Evolutionary conservation across 2,888 invertebrate species (phyloP).

Genomic region (Acleris cristana): DNA sequence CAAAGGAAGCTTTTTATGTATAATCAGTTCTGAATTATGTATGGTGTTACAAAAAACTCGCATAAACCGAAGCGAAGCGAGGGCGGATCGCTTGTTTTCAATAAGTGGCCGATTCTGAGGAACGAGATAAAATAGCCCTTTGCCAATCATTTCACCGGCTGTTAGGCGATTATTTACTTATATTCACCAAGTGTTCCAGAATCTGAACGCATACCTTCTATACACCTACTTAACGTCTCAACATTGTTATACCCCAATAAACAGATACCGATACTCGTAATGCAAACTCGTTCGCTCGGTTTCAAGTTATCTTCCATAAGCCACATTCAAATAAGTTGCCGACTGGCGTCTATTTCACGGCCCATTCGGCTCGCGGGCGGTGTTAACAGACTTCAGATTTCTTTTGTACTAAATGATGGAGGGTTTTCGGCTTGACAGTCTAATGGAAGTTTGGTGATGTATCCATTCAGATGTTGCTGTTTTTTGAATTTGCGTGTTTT

Average conservation of each 20-base stretch:
- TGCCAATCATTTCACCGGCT: too few species aligned
- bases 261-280: not conserved
- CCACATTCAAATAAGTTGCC: slow-evolving; percentile 12
- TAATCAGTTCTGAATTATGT: too few species aligned
- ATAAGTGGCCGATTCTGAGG: too few species aligned
- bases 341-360: slow-evolving; percentile 12
- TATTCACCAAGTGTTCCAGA: too few species aligned
- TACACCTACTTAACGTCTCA: too few species aligned
- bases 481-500: not conserved
- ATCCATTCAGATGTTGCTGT: not conserved
- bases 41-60: too few species aligned
- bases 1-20: too few species aligned
- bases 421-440: not conserved
- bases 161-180: too few species aligned
- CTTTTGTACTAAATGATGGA: not conserved
- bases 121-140: too few species aligned
- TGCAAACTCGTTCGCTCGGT: not conserved
- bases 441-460: not conserved
- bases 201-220: too few species aligned
- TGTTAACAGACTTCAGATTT: slow-evolving; percentile 1
- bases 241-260: not conserved
- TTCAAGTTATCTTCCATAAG: not conserved
- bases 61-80: too few species aligned
- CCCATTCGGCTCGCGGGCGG: not conserved
- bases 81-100: too few species aligned